Conservation (phyloP, 2,888 invertebrate genomes). For the Clostera curtula region DNA sequence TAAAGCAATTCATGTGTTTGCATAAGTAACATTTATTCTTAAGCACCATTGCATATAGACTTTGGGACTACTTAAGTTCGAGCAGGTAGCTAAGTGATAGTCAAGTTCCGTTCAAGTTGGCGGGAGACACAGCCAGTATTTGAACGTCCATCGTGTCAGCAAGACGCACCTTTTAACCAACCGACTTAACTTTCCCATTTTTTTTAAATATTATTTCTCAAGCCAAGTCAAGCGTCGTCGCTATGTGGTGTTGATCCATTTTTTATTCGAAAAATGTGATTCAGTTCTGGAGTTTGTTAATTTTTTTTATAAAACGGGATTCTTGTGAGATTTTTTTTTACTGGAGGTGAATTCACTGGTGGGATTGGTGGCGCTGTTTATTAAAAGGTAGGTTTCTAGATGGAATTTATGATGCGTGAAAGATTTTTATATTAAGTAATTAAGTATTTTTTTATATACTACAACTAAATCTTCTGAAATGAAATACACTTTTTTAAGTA, state of each 20-base stretch:
- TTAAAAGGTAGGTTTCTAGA: slow-evolving; percentile 29
- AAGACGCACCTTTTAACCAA: slow-evolving; percentile 20
- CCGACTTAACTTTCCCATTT: slow-evolving; percentile 12
- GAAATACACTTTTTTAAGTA: too few species aligned
- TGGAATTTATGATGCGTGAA: slow-evolving; percentile 1
- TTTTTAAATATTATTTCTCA: slow-evolving; percentile 12
- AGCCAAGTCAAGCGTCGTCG: slow-evolving; percentile 27
- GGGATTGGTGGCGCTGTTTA: slow-evolving; percentile 30
- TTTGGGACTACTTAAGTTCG: slow-evolving; percentile 1
- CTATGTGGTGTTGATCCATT: slow-evolving; percentile 52
- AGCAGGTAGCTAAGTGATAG: slow-evolving; percentile 19
- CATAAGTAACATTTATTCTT: too few species aligned
- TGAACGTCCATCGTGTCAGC: slow-evolving; percentile 16
- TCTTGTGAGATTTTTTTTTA: slow-evolving; percentile 23
- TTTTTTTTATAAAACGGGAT: slow-evolving; percentile 21
- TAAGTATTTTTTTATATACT: too few species aligned
- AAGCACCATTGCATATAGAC: too few species aligned
- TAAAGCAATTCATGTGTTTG: too few species aligned
- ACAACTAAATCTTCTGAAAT: too few species aligned
- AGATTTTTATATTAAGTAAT: background rate
- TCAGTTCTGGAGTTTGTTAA: slow-evolving; percentile 45
- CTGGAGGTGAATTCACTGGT: slow-evolving; percentile 29
- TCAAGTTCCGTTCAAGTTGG: slow-evolving; percentile 24
- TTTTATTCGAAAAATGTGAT: slow-evolving; percentile 69
- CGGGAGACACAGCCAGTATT: slow-evolving; percentile 18